These are phyloP conservation scores for Pelagia noctiluca DNA, from an alignment of 30 jellyfish, hydroid and myxozoan species.

Conservation along the genomic window DNA sequence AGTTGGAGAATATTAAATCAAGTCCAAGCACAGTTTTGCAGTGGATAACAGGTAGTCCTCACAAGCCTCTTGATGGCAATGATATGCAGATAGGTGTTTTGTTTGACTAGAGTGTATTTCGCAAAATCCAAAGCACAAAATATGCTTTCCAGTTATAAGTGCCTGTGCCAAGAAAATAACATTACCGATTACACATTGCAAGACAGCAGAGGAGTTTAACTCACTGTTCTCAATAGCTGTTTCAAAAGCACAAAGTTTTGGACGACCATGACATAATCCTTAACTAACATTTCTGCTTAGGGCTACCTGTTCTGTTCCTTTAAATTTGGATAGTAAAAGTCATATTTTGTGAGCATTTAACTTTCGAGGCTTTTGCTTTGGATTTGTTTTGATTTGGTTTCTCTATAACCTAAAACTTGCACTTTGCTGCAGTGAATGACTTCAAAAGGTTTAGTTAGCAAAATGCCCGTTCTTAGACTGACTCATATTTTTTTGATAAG, in stretches of 20 bases:
- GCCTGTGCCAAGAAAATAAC: not conserved
- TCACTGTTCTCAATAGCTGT: not conserved
- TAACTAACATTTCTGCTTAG: too few relatives aligned
- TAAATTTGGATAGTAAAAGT: too few relatives aligned
- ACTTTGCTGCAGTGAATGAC: too few relatives aligned
- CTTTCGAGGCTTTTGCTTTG: too few relatives aligned
- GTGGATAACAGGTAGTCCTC: not conserved
- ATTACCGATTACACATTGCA: not conserved
- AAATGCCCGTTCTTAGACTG: too few relatives aligned
- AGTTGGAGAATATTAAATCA: not conserved
- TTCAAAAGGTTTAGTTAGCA: too few relatives aligned
- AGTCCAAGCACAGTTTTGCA: not conserved
- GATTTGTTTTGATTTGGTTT: too few relatives aligned
- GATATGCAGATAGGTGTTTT: not conserved
- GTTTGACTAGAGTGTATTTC: not conserved
- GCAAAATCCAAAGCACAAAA: not conserved
- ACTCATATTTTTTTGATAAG: too few relatives aligned
- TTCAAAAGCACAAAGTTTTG: not conserved
- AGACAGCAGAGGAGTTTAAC: not conserved
- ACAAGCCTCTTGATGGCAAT: not conserved
- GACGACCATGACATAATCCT: not conserved
- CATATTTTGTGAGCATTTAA: too few relatives aligned
- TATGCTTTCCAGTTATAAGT: not conserved
- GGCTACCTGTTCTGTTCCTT: too few relatives aligned
- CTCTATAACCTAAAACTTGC: too few relatives aligned